A percentile compares a stretch with the other conserved stretches of the same genome.
Evolutionary conservation across 2,797 vertebrate genomes (phyloP).

Genomic region (Urophycis tenuis): DNA sequence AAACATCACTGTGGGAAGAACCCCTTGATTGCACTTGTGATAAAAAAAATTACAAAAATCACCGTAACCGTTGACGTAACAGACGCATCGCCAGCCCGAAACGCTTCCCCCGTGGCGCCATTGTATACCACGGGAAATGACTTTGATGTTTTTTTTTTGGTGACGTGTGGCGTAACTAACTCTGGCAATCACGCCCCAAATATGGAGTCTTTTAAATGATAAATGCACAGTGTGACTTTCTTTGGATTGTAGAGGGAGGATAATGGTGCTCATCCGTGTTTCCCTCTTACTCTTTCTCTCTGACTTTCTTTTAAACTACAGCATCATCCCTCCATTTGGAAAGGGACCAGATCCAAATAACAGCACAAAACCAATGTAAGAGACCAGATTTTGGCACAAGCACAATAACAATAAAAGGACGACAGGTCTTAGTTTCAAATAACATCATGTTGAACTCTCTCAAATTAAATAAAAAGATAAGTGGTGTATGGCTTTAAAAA

Average conservation of each 20-base stretch:
- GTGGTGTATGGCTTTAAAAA: not conserved
- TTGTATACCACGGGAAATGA: not conserved
- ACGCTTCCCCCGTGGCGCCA: constrained; percentile 8
- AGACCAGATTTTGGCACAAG: constrained; percentile 56
- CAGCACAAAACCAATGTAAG: constrained; percentile 73
- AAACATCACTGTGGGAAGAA: not conserved
- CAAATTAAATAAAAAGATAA: not conserved
- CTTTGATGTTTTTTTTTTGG: not conserved
- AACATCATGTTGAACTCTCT: constrained; percentile 23
- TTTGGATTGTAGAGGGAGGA: constrained; percentile 50
- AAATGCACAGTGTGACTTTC: constrained; percentile 9
- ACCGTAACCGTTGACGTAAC: not conserved
- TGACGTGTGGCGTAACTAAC: constrained; percentile 16
- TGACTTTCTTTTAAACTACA: constrained; percentile 73
- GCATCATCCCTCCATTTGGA: constrained; percentile 69
- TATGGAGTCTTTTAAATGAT: not conserved
- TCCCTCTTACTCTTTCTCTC: constrained; percentile 62
- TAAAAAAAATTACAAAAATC: too few species aligned
- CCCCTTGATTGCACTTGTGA: not conserved
- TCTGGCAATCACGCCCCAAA: not conserved
- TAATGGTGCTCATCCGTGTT: constrained; percentile 51
- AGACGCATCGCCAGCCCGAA: constrained; percentile 10
- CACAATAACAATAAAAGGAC: constrained; percentile 47
- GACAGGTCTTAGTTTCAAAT: constrained; percentile 32
- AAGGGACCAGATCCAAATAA: constrained; percentile 67